These are phyloP conservation scores for Panthera uncia DNA, from an alignment of 2,113 vertebrate species.

Conservation along the genomic window DNA sequence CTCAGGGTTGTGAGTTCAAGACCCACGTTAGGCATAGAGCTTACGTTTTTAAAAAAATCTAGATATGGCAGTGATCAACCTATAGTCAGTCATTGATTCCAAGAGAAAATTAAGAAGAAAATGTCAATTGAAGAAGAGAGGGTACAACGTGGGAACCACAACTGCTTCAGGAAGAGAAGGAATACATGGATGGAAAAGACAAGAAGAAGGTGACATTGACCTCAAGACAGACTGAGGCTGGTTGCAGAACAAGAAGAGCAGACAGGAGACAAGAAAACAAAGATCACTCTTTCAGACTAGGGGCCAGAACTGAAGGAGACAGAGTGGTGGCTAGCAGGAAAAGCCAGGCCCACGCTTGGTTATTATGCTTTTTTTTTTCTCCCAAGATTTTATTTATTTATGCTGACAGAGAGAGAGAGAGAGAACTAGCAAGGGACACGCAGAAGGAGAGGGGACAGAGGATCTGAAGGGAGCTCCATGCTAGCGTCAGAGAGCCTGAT, in stretches of 20 bases:
- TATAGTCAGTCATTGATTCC: neutral
- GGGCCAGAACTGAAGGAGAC: neutral
- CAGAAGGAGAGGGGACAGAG: too few relatives aligned
- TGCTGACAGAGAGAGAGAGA: too few relatives aligned
- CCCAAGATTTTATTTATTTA: too few relatives aligned
- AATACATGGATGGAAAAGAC: neutral
- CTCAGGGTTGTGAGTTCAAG: neutral
- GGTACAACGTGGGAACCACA: rapidly evolving
- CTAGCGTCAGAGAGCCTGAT: too few relatives aligned
- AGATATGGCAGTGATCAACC: neutral
- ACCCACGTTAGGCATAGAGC: neutral
- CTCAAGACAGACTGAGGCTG: neutral
- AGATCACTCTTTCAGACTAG: neutral
- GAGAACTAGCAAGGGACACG: too few relatives aligned
- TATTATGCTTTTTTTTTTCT: neutral
- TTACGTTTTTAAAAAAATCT: neutral
- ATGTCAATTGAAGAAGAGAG: neutral
- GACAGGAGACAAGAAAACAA: neutral
- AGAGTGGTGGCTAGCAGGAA: neutral
- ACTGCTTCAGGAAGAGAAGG: neutral
- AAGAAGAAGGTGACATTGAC: neutral
- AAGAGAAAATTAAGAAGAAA: neutral
- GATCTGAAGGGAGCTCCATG: too few relatives aligned
- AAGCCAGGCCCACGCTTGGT: neutral
- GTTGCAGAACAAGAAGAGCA: neutral